Evolutionary conservation across 2,888 invertebrate genomes (phyloP), one percentile per base, ranked within the genome.

Genomic region (Ennomos fuscantarius): DNA sequence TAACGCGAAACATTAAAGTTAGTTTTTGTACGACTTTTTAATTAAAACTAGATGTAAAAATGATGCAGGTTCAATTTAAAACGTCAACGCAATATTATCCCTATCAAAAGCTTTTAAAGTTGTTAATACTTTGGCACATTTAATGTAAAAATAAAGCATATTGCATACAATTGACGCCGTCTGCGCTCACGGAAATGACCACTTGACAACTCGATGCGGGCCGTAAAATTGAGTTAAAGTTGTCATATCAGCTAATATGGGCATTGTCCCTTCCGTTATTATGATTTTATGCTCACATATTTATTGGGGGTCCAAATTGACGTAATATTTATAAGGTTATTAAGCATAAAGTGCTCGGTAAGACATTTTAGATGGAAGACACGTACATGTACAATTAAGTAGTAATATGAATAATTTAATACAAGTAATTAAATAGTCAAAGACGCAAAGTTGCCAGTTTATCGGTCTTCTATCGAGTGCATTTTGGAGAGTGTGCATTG

Each of bases 141-240:
- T 15, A 9, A 62, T 59, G 57, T 63, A 68, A 70, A 79, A 82
- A 82, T 80, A 77, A 81, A 81, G 69, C 73, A 73, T 65, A 66
- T 66, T 66, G 70, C 76, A 72, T 66, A 76, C 84, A 82, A 84
- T 84, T 84, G 84, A 62, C 73, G 70, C 65, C 72, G 84, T 82
- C 84, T 79, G 81, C 69, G 67, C 61, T 61, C 67, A 68, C 76
- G 87, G 87, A 87, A 83, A 74, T 75, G 66, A 54, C 75, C 84
- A 86, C 73, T 87, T 87, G 78, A 72, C 66, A 63, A 65, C 72
- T 69, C 66, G 72, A 84, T 87, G 85, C 86, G 87, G 86, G 87
- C 60, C 62, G 36, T 44, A 41, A 47, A 36, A 58, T 48, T 34
- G 48, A 40, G 33, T 42, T 43, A 24, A 41, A 42, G 40, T 12